A percentile compares a stretch with the other conserved stretches of the same genome.
Conservation (phyloP, 2,888 invertebrate genomes). For the Priocnemis perturbator region DNA sequence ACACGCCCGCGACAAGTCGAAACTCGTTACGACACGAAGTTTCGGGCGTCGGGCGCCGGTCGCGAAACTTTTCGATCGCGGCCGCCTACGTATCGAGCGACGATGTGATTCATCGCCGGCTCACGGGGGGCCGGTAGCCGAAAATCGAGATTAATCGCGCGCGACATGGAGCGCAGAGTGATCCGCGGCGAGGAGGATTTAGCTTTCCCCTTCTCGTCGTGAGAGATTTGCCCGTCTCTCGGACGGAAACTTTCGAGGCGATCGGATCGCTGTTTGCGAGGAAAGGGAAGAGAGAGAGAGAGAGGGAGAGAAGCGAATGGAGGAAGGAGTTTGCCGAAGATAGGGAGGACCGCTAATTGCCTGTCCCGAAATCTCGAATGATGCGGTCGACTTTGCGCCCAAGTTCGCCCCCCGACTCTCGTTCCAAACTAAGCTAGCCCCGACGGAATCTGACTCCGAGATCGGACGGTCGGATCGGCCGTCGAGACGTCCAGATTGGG, state of each 20-base stretch:
- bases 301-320: background rate
- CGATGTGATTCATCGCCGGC: constrained; percentile 1
- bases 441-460: too few species aligned
- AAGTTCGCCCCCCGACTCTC: background rate
- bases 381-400: constrained; percentile 23
- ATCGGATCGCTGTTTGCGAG: background rate
- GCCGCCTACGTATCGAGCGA: too few species aligned
- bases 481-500: too few species aligned
- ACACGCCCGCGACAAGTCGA: too few species aligned
- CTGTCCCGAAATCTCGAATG: constrained; percentile 17
- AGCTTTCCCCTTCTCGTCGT: too few species aligned
- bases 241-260: background rate
- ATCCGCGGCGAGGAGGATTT: background rate
- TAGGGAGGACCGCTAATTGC: constrained; percentile 23
- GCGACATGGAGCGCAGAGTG: constrained; percentile 1
- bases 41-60: too few species aligned
- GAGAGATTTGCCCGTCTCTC: too few species aligned
- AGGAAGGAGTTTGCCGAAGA: constrained; percentile 2
- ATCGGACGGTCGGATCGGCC: too few species aligned
- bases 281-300: background rate
- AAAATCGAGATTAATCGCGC: constrained; percentile 9
- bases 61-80: too few species aligned
- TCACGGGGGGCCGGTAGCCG: background rate
- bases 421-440: too few species aligned
- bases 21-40: too few species aligned